These are phyloP conservation scores for Eledona agricola DNA, from an alignment of 2,888 invertebrate species.

Conservation along the genomic window DNA sequence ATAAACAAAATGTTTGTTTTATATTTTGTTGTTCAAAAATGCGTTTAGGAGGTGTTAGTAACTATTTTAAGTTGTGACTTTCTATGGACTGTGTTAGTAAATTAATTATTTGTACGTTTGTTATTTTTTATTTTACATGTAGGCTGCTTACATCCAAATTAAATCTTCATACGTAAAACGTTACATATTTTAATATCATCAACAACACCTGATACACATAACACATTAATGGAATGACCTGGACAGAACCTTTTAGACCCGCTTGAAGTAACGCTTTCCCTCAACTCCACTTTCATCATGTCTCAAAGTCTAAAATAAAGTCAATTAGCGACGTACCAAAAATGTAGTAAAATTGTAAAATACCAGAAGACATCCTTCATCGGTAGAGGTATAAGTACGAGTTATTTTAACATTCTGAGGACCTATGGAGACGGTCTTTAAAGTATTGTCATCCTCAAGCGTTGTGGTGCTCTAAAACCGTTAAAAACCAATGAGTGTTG, in stretches of 20 bases:
- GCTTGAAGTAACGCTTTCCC: conserved; percentile 68
- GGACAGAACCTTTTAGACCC: conserved; percentile 39
- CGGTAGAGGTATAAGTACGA: conserved; percentile 62
- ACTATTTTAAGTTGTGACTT: too few relatives aligned
- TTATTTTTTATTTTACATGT: too few relatives aligned
- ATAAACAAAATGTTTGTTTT: too few relatives aligned
- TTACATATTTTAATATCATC: too few relatives aligned
- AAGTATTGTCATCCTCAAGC: conserved; percentile 65
- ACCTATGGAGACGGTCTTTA: conserved; percentile 60
- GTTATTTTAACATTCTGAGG: conserved; percentile 58
- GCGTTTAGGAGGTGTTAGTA: too few relatives aligned
- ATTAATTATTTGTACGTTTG: too few relatives aligned
- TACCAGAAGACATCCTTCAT: conserved; percentile 52
- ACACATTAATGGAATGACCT: too few relatives aligned
- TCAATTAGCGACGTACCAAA: conserved; percentile 29
- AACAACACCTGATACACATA: too few relatives aligned
- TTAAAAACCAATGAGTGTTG: neutral
- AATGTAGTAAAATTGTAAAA: conserved; percentile 37
- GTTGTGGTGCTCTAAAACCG: conserved; percentile 67
- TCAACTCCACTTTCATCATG: conserved; percentile 65
- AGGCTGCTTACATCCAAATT: too few relatives aligned
- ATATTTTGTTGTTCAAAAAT: too few relatives aligned
- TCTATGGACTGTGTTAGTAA: too few relatives aligned
- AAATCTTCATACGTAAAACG: too few relatives aligned
- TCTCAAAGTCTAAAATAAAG: conserved; percentile 64